Evolutionary conservation across 2,888 invertebrate species (phyloP).

Genomic region (Macrosiphum euphorbiae): DNA sequence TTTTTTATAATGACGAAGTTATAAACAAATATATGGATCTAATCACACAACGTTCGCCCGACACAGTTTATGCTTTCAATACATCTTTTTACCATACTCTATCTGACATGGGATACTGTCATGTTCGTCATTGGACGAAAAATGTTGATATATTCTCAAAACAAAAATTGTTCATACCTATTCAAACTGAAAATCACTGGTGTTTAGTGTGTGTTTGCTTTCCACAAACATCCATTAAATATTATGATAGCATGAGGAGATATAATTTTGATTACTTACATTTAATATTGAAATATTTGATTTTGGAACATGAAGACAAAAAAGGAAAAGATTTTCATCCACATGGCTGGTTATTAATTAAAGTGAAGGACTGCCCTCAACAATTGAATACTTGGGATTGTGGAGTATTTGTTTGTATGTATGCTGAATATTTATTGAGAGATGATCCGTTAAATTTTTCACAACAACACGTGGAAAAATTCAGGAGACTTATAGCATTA

Average conservation of each 20-base stretch:
- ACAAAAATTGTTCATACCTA: constrained; percentile 89
- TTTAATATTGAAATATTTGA: constrained; percentile 80
- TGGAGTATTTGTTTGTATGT: constrained; percentile 97
- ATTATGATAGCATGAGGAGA: constrained; percentile 95
- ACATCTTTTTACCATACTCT: constrained; percentile 96
- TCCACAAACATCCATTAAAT: constrained; percentile 79
- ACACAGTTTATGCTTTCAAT: constrained; percentile 86
- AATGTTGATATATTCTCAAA: constrained; percentile 88
- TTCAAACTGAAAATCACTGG: constrained; percentile 97
- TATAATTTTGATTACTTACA: constrained; percentile 81
- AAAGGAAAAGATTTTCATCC: constrained; percentile 82
- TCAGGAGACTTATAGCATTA: constrained; percentile 88
- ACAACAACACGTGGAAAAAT: constrained; percentile 94
- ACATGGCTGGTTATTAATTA: constrained; percentile 78
- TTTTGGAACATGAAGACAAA: constrained; percentile 89
- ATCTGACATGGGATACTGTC: constrained; percentile 81
- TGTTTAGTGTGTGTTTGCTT: constrained; percentile 92
- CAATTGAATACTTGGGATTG: constrained; percentile 98
- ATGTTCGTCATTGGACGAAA: constrained; percentile 91
- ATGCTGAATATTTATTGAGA: constrained; percentile 90
- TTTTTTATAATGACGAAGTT: constrained; percentile 70
- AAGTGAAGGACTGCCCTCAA: constrained; percentile 85
- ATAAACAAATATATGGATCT: constrained; percentile 98
- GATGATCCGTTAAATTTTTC: constrained; percentile 83
- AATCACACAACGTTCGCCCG: constrained; percentile 80